phyloP scores from a whole-genome alignment of 1,140 invertebrate species.

The Trichomalopsis sarcophagae region DNA sequence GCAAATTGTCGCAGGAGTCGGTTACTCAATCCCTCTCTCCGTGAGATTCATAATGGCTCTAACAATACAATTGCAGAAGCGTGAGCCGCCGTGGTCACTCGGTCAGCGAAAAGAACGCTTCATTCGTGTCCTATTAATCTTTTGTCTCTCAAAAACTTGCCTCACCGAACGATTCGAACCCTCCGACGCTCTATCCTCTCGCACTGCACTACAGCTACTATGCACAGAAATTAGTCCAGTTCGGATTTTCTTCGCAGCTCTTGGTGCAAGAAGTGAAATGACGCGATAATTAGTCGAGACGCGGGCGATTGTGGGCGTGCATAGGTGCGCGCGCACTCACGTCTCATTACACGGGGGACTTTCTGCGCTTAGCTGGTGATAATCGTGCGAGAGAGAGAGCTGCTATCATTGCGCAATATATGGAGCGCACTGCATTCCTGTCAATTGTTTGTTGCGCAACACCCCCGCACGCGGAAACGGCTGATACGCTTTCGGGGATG shows the following conservation, averaged over 20 bases:
- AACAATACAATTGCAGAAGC: background rate
- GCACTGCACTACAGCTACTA: too few species aligned
- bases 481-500: too few species aligned
- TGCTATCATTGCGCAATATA: constrained; percentile 14
- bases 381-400: too few species aligned
- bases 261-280: too few species aligned
- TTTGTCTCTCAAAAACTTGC: too few species aligned
- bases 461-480: background rate
- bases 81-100: background rate
- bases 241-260: too few species aligned
- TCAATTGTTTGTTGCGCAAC: constrained; percentile 40
- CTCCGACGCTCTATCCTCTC: too few species aligned
- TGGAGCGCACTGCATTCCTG: constrained; percentile 9
- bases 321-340: background rate
- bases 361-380: constrained; percentile 10
- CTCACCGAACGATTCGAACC: too few species aligned
- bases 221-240: too few species aligned
- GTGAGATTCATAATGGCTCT: background rate
- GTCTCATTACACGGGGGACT: constrained; percentile 24
- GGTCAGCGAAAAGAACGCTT: background rate
- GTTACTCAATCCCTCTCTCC: background rate
- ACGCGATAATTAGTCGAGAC: background rate
- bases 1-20: background rate
- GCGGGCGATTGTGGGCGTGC: background rate
- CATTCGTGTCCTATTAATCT: too few species aligned